A percentile compares a stretch with the other conserved stretches of the same genome.
Conservation (phyloP, 1,140 invertebrate genomes). For the Penaeus vannamei region DNA sequence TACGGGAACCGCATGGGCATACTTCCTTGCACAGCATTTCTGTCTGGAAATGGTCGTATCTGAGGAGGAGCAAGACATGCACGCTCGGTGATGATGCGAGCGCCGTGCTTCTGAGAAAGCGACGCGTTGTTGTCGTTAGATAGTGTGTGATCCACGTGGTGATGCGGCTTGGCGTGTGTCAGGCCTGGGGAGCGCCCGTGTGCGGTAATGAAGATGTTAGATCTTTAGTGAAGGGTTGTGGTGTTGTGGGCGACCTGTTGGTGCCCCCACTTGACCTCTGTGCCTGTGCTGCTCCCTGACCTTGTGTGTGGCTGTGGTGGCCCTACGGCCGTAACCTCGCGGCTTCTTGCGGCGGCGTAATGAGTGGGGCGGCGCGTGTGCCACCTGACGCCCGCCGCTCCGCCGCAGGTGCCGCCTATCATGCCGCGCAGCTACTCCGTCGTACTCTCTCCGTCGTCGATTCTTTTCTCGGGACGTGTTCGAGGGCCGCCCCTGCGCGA, state of each 20-base stretch:
- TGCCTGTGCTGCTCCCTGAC: slow-evolving; percentile 38
- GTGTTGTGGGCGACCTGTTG: slow-evolving; percentile 24
- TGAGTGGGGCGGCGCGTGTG: slow-evolving; percentile 53
- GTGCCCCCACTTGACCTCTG: slow-evolving; percentile 55
- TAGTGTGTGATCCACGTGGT: no score
- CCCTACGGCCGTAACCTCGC: slow-evolving; percentile 29
- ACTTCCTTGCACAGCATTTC: no score
- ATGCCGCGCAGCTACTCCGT: not conserved
- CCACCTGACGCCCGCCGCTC: slow-evolving; percentile 57
- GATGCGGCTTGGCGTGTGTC: slow-evolving; percentile 8
- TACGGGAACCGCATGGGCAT: no score
- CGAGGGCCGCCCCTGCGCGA: not conserved
- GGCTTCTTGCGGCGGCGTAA: slow-evolving; percentile 40
- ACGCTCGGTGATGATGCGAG: no score
- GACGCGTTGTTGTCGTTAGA: no score
- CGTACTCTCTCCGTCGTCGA: not conserved
- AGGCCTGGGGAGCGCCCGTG: not conserved
- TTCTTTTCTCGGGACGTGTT: not conserved
- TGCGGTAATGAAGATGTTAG: slow-evolving; percentile 1
- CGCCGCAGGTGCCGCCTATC: slow-evolving; percentile 42
- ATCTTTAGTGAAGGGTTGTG: slow-evolving; percentile 43
- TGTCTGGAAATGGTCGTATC: no score
- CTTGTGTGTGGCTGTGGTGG: slow-evolving; percentile 33
- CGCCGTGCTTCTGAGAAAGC: no score
- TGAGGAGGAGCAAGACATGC: no score